Conservation (phyloP, 2,888 invertebrate genomes). For the Pterobdella sp. region DNA sequence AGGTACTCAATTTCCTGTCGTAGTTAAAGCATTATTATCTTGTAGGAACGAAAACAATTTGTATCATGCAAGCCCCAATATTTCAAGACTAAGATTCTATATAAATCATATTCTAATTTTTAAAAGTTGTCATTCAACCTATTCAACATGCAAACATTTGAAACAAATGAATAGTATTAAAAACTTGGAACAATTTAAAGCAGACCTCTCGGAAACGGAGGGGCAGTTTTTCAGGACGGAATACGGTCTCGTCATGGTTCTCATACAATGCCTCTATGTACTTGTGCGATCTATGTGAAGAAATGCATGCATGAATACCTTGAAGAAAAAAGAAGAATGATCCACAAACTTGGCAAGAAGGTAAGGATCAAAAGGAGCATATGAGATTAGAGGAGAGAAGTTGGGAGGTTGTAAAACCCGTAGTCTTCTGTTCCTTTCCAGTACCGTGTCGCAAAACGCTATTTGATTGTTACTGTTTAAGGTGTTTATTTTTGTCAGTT, state of each 20-base stretch:
- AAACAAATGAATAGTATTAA: too few relatives aligned
- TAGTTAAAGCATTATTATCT: too few relatives aligned
- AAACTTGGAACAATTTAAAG: too few relatives aligned
- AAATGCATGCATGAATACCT: background rate
- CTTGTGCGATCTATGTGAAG: background rate
- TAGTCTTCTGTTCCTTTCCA: constrained; percentile 67
- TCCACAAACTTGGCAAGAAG: constrained; percentile 56
- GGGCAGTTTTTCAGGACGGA: background rate
- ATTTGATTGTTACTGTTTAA: constrained; percentile 64
- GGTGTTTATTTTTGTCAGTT: background rate
- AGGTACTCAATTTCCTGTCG: background rate
- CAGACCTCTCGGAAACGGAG: background rate
- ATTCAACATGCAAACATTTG: too few relatives aligned
- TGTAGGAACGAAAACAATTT: too few relatives aligned
- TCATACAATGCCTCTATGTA: background rate
- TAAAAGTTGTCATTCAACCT: too few relatives aligned
- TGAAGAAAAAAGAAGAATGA: background rate
- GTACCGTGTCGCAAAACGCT: constrained; percentile 80
- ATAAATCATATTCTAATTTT: too few relatives aligned
- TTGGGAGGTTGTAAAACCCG: constrained; percentile 50
- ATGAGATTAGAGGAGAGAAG: constrained; percentile 56
- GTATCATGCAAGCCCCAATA: too few relatives aligned
- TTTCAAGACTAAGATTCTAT: too few relatives aligned
- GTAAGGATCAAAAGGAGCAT: constrained; percentile 87
- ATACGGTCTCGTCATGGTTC: background rate